Base-by-base conservation (phyloP, 2,888 invertebrate species). In the Lampropteryx suffumata region DNA sequence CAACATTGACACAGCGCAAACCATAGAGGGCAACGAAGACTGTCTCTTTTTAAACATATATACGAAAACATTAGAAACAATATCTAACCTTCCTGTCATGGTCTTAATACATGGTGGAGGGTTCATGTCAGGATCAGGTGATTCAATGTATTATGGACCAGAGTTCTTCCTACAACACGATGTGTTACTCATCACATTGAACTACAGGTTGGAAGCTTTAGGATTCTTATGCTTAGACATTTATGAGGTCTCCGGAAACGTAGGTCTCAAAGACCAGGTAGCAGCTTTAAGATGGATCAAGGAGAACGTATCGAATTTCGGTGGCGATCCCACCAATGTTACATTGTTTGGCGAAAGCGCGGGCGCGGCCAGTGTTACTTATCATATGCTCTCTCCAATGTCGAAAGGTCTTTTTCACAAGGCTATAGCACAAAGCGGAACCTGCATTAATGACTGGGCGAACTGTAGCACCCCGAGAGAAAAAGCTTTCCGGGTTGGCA, bases 341-440 rank as follows among this genome's bases (percentile, higher is more conserved):
- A 87, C 88, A 0, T 11, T 86, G 9, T 87, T 87, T 56, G 88
- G 88, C 5, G 82, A 85, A 64, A 87, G 87, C 41, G 87, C 88
- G 39, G 88, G 88, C 17, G 84, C 70, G 1, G 71, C 75, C 83
- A 0, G 58, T 44, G 28, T 40, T 8, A 34, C 39, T 0, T 40
- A 40, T 29, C 50, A 50, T 29, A 39, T 50, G 37, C 13, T 39
- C 1, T 44, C 50, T 2, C 50, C 50, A 3, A 35, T 40, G 35
- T 45, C 50, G 0, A 21, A 17, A 24, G 84, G 80, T 1, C 64
- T 88, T 3, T 84, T 85, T 55, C 67, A 82, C 10, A 81, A 67
- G 66, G 84, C 73, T 1, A 87, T 88, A 12, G 49, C 83, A 9
- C 85, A 85, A 57, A 86, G 87, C 53, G 87, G 88, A 7, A 33